Percentiles rank a stretch among this genome's conserved stretches.
phyloP scores from a whole-genome alignment of 2,888 invertebrate genomes.

The Calameuta pallipes region DNA sequence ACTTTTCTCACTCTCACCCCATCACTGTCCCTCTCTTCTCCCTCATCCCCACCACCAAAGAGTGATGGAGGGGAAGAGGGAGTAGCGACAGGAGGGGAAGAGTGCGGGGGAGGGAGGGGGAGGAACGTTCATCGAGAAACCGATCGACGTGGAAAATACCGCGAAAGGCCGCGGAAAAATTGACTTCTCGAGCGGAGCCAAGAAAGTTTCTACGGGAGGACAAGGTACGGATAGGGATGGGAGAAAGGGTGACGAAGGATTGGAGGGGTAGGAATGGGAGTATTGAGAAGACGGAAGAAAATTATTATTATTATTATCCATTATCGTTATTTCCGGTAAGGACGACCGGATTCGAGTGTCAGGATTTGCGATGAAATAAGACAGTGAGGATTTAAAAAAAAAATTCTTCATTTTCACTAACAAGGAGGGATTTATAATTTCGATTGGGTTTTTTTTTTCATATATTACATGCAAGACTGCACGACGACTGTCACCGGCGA shows the following conservation, averaged over 20 bases:
- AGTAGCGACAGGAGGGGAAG: too few species aligned
- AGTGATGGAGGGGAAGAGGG: neutral
- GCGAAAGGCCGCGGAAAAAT: conserved; percentile 24
- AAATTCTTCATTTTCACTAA: too few species aligned
- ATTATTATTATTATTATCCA: too few species aligned
- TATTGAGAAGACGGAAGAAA: neutral
- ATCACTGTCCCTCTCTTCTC: conserved; percentile 11
- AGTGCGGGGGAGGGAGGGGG: too few species aligned
- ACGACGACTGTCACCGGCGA: too few species aligned
- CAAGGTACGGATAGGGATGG: neutral
- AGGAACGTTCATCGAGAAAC: conserved; percentile 6
- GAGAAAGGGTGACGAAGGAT: neutral
- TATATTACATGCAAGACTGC: too few species aligned
- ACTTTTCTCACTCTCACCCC: conserved; percentile 11
- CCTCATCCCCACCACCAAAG: conserved; percentile 15
- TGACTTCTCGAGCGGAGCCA: conserved; percentile 18
- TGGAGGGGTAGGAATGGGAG: neutral
- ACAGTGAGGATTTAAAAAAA: too few species aligned
- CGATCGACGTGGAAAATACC: conserved; percentile 57
- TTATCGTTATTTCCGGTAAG: too few species aligned
- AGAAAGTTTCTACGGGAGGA: neutral
- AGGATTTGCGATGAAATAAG: too few species aligned
- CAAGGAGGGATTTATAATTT: too few species aligned
- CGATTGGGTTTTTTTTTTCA: too few species aligned
- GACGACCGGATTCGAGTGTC: too few species aligned